phyloP scores from a whole-genome alignment of 2,888 invertebrate genomes.

The Pachydiplax longipennis region DNA sequence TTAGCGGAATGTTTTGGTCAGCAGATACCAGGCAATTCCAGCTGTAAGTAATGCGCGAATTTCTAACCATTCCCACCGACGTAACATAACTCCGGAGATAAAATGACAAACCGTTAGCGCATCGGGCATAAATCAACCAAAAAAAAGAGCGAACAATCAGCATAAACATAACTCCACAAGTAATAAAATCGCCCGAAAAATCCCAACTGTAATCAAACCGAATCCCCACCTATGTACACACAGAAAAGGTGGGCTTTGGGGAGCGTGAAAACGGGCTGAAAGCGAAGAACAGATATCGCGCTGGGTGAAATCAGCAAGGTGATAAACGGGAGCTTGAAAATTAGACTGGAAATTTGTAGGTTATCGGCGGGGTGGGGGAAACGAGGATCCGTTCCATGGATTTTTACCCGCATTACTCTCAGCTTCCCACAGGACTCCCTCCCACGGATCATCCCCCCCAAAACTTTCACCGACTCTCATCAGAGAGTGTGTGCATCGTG shows the following conservation, averaged over 20 bases:
- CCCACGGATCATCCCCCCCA: not conserved
- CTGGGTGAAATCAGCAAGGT: not conserved
- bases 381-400: not conserved
- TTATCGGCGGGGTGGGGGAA: not conserved
- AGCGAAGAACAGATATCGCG: not conserved
- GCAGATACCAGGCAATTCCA: no score
- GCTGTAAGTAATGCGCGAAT: no score
- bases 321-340: constrained; percentile 23
- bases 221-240: no score
- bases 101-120: no score
- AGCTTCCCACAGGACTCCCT: not conserved
- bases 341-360: constrained; percentile 31
- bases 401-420: not conserved
- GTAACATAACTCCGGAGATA: no score
- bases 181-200: no score
- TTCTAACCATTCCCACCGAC: no score
- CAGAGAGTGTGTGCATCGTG: not conserved
- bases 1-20: no score
- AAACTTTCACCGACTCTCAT: not conserved
- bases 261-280: not conserved
- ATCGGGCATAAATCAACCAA: no score
- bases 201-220: no score
- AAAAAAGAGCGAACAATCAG: no score
- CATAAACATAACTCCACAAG: no score
- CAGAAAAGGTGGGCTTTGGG: not conserved